Percentiles rank a stretch among this genome's conserved stretches.
phyloP scores from a whole-genome alignment of 2,797 vertebrate genomes.

The Rhinophrynus dorsalis region DNA sequence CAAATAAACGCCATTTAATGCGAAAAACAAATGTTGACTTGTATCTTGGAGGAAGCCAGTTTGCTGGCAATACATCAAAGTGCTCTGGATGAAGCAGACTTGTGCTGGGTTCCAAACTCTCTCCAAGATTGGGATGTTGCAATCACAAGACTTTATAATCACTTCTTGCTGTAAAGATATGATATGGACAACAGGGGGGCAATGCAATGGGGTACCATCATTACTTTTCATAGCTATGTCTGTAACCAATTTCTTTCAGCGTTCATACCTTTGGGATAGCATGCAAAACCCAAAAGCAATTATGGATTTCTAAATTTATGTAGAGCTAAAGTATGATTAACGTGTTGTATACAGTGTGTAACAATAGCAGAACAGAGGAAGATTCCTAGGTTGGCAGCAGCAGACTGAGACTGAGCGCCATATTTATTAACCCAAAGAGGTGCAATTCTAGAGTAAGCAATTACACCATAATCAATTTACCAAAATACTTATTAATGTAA shows the following conservation, averaged over 20 bases:
- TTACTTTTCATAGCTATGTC: constrained; percentile 19
- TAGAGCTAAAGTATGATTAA: background rate
- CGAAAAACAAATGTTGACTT: constrained; percentile 84
- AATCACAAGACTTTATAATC: constrained; percentile 41
- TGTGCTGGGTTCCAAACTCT: constrained; percentile 61
- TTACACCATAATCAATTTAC: too few relatives aligned
- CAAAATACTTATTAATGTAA: too few relatives aligned
- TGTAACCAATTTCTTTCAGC: constrained; percentile 28
- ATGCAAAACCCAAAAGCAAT: background rate
- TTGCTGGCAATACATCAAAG: constrained; percentile 74
- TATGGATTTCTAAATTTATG: background rate
- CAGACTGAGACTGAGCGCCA: too few relatives aligned
- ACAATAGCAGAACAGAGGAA: background rate
- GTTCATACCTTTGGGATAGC: constrained; percentile 20
- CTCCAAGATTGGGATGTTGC: constrained; percentile 53
- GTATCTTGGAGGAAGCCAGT: constrained; percentile 71
- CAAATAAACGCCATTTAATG: constrained; percentile 78
- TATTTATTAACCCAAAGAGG: too few relatives aligned
- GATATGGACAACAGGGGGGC: constrained; percentile 31
- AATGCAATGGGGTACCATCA: constrained; percentile 5
- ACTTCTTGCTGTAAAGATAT: constrained; percentile 25
- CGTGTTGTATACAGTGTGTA: background rate
- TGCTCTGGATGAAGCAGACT: constrained; percentile 63
- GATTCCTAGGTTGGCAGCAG: background rate
- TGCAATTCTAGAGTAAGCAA: too few relatives aligned